phyloP scores from a whole-genome alignment of 2,888 invertebrate genomes.

The Penaeus monodon region DNA sequence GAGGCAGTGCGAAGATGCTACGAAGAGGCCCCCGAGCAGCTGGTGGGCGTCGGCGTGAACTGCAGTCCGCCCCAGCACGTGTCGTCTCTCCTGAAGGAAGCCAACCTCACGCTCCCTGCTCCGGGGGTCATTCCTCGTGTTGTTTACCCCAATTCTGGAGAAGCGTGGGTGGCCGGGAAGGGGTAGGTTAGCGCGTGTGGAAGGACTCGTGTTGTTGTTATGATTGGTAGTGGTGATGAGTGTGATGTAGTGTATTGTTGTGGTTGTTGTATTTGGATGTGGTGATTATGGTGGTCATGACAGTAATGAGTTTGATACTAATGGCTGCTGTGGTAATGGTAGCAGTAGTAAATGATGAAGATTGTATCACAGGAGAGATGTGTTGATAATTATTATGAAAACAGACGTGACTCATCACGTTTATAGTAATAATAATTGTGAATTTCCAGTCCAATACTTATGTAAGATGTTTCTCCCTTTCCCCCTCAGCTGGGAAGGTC shows the following conservation, averaged over 20 bases:
- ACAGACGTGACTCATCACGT: too few species aligned
- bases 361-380: too few species aligned
- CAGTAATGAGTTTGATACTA: too few species aligned
- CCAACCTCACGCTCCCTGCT: constrained; percentile 68
- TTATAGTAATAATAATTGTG: not conserved
- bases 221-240: too few species aligned
- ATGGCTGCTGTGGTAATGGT: too few species aligned
- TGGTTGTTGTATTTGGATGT: too few species aligned
- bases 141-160: constrained; percentile 94
- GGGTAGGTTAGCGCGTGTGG: constrained; percentile 61
- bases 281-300: too few species aligned
- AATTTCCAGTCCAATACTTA: not conserved
- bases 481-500: constrained; percentile 24
- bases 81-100: constrained; percentile 69
- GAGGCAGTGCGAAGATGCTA: constrained; percentile 73
- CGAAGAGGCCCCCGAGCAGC: constrained; percentile 74
- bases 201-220: too few species aligned
- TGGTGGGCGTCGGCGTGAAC: constrained; percentile 90
- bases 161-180: constrained; percentile 76
- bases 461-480: not conserved
- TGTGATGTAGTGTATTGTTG: too few species aligned
- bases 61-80: constrained; percentile 83
- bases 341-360: too few species aligned
- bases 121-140: constrained; percentile 77
- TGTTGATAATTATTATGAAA: too few species aligned